A percentile compares a stretch with the other conserved stretches of the same genome.
Conservation (phyloP, 2,113 vertebrate genomes). For the Mesitornis unicolor region DNA sequence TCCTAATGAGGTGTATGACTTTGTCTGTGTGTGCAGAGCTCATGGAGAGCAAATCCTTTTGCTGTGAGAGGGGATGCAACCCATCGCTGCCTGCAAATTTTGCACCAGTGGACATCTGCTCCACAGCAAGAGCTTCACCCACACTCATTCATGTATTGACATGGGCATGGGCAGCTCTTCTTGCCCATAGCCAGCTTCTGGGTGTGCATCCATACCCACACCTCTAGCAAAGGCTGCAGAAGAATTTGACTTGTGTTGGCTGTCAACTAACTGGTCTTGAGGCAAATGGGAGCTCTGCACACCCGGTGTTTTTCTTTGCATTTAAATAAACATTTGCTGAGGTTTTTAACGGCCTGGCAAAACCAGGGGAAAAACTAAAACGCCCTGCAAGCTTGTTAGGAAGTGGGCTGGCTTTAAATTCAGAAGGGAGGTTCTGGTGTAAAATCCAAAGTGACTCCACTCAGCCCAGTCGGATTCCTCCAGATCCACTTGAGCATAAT, state of each 20-base stretch:
- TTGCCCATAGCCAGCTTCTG: not conserved
- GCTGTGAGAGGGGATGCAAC: not conserved
- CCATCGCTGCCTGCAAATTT: not conserved
- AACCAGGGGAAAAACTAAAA: not conserved
- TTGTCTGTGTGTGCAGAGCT: not conserved
- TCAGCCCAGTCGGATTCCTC: not conserved
- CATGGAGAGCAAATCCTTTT: not conserved
- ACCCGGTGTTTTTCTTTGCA: not conserved
- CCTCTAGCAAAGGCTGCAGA: not conserved
- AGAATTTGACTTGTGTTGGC: not conserved
- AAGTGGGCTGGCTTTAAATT: not conserved
- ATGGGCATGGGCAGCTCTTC: rapidly evolving
- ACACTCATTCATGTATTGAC: rapidly evolving
- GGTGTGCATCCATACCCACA: rapidly evolving
- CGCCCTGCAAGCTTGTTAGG: not conserved
- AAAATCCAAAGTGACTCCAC: not conserved
- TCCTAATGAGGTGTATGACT: not conserved
- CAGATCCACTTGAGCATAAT: not conserved
- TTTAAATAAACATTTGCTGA: not conserved
- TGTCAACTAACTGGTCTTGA: not conserved
- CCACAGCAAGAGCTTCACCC: not conserved
- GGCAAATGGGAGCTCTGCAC: not conserved
- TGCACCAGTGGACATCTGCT: not conserved
- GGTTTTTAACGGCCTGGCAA: not conserved
- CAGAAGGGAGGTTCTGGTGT: not conserved